These are phyloP conservation scores for Sus scrofa DNA, from an alignment of 2,113 vertebrate species.

Conservation along the genomic window T2T-Sscrofa CM000826.6:31078001-31078500, in stretches of 20 bases:
- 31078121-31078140: background rate
- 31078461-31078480: constrained; percentile 18
- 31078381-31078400: constrained; percentile 51
- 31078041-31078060: constrained; percentile 54
- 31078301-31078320: background rate
- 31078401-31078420: constrained; percentile 40
- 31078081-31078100: background rate
- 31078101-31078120: background rate
- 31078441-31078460: constrained; percentile 32
- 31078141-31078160: background rate
- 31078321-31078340: constrained; percentile 71
- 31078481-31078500: constrained; percentile 12
- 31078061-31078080: constrained; percentile 43
- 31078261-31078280: constrained; percentile 51
- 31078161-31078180: background rate
- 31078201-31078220: background rate
- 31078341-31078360: constrained; percentile 65
- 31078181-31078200: constrained; percentile 2
- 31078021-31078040: background rate
- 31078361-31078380: constrained; percentile 63
- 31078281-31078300: background rate
- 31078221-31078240: constrained; percentile 52
- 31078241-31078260: constrained; percentile 16
- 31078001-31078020: constrained; percentile 61
- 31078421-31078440: constrained; percentile 59